Evolutionary conservation across 2,888 invertebrate genomes (phyloP).

Genomic region (Chirona hameri): DNA sequence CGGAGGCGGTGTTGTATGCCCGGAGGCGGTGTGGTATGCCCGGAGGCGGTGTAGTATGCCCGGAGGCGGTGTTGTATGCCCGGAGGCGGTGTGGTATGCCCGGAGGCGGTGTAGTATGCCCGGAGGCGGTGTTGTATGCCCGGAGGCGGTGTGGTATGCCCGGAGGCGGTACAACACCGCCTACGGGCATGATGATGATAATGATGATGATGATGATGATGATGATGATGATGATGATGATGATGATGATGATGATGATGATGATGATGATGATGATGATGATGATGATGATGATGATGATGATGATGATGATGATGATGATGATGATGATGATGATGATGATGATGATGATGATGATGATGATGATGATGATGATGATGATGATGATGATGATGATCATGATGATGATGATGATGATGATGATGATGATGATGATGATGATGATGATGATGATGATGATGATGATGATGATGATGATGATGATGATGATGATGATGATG

Average conservation of each 20-base stretch:
- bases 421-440: background rate
- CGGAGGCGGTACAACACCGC: no score
- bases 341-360: slow-evolving; percentile 22
- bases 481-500: slow-evolving; percentile 22
- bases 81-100: no score
- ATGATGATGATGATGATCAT: slow-evolving; percentile 12
- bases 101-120: no score
- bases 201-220: no score
- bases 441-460: slow-evolving; percentile 22
- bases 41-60: no score
- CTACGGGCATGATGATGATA: no score
- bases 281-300: slow-evolving; percentile 22
- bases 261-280: slow-evolving; percentile 22
- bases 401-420: slow-evolving; percentile 22
- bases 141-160: no score
- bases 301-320: slow-evolving; percentile 22
- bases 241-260: slow-evolving; percentile 22
- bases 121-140: no score
- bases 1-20: no score
- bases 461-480: slow-evolving; percentile 22
- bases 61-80: no score
- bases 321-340: slow-evolving; percentile 11
- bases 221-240: slow-evolving; percentile 22
- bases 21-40: no score
- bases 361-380: slow-evolving; percentile 22